Conservation (phyloP, 1,140 invertebrate genomes). For the Cepaea nemoralis region DNA sequence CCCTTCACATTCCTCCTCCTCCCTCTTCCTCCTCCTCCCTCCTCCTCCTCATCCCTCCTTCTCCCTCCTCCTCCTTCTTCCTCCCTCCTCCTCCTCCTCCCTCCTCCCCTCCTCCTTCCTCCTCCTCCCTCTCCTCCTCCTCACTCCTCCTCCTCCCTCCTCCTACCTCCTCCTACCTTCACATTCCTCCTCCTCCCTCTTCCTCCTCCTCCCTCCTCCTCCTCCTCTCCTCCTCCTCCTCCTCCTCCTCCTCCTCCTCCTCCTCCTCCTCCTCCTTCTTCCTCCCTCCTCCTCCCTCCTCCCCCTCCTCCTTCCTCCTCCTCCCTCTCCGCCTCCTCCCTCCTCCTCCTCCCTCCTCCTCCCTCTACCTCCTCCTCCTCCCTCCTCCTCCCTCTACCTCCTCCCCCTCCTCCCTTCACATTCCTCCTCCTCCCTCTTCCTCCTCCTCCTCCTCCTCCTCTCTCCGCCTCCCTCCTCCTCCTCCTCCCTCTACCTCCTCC, state of each 20-base stretch:
- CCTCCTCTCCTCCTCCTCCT: neutral
- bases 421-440: neutral
- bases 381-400: constrained; percentile 4
- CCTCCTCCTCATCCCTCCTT: too few species aligned
- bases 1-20: too few species aligned
- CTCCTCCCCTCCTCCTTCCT: neutral
- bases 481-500: neutral
- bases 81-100: neutral
- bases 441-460: neutral
- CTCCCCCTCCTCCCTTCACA: neutral
- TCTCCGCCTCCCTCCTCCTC: too few species aligned
- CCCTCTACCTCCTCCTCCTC: neutral
- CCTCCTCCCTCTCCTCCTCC: neutral
- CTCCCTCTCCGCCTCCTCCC: too few species aligned
- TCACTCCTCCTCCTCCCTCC: too few species aligned
- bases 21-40: neutral
- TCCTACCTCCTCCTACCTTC: too few species aligned
- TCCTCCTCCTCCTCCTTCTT: neutral
- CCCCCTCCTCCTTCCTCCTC: neutral
- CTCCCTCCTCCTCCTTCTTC: constrained; percentile 9
- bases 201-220: neutral
- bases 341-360: neutral
- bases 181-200: neutral
- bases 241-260: neutral
- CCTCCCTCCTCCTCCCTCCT: neutral